Conservation (phyloP, 2,888 invertebrate species). For the Phymatocera aterrima region DNA sequence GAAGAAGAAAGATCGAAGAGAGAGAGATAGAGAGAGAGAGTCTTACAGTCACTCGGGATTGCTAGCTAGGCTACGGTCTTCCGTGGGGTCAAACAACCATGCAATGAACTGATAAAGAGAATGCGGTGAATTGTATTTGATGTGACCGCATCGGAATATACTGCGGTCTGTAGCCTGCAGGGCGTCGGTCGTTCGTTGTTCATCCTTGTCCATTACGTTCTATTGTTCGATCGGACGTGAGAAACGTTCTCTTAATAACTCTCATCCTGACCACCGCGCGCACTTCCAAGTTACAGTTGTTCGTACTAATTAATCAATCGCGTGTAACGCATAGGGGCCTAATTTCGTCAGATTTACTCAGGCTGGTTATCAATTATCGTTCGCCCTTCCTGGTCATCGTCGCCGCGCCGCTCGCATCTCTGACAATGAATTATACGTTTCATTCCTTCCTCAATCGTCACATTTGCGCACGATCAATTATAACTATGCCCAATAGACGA, state of each 20-base stretch:
- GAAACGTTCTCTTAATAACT: conserved; percentile 28
- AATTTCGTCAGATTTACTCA: no score
- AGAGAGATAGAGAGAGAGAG: not conserved
- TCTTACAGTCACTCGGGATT: no score
- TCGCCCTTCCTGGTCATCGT: no score
- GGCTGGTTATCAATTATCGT: no score
- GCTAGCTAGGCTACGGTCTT: not conserved
- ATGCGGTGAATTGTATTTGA: conserved; percentile 27
- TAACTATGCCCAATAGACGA: no score
- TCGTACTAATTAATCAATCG: no score
- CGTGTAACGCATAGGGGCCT: conserved; percentile 16
- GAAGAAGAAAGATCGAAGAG: not conserved
- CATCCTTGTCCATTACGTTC: not conserved
- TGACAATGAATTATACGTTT: no score
- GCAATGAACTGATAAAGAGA: conserved; percentile 10
- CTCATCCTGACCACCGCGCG: conserved; percentile 1
- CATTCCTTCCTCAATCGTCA: no score
- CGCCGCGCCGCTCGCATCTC: no score
- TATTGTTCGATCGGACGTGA: conserved; percentile 29
- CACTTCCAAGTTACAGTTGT: no score
- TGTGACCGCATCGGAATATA: not conserved
- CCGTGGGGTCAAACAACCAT: conserved; percentile 26
- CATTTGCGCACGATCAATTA: no score
- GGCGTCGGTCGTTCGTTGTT: not conserved
- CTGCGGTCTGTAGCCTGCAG: not conserved